These are phyloP conservation scores for Heteromormyrus szaboi DNA, from an alignment of 2,797 vertebrate genomes.

Conservation along the genomic window DNA sequence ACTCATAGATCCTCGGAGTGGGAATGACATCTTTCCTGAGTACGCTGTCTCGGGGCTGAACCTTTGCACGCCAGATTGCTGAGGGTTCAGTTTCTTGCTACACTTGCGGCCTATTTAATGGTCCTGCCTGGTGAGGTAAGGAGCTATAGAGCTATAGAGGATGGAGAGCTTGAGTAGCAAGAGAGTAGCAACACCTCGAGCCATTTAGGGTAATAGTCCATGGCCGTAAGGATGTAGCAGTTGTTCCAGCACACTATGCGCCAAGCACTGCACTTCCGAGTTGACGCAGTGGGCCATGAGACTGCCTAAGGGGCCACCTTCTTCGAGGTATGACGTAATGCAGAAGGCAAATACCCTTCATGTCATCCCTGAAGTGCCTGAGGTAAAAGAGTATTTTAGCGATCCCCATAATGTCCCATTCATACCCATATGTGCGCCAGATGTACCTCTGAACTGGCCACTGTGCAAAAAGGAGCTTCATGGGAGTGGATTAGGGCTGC, in stretches of 20 bases:
- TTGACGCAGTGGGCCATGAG: background rate
- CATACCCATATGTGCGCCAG: background rate
- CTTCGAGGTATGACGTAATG: background rate
- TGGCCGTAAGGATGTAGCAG: background rate
- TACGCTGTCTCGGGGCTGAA: background rate
- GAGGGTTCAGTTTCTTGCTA: background rate
- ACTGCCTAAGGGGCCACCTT: background rate
- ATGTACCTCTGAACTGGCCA: slow-evolving; percentile 4
- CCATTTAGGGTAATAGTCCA: background rate
- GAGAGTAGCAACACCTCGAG: background rate
- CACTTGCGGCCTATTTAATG: background rate
- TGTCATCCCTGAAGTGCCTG: slow-evolving; percentile 7
- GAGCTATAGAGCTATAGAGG: background rate
- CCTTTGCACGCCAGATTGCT: background rate
- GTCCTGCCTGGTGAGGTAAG: background rate
- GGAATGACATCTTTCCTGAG: background rate
- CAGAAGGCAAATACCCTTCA: background rate
- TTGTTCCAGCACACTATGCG: background rate
- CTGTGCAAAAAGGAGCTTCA: slow-evolving; percentile 6
- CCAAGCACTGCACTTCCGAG: background rate
- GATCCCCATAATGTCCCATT: slow-evolving; percentile 1
- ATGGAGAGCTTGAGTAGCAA: background rate
- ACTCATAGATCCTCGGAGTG: background rate
- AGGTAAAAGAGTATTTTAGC: slow-evolving; percentile 3
- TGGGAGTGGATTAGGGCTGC: slow-evolving; percentile 5